Conservation (phyloP, 2,113 vertebrate species). For the Passer domesticus region DNA sequence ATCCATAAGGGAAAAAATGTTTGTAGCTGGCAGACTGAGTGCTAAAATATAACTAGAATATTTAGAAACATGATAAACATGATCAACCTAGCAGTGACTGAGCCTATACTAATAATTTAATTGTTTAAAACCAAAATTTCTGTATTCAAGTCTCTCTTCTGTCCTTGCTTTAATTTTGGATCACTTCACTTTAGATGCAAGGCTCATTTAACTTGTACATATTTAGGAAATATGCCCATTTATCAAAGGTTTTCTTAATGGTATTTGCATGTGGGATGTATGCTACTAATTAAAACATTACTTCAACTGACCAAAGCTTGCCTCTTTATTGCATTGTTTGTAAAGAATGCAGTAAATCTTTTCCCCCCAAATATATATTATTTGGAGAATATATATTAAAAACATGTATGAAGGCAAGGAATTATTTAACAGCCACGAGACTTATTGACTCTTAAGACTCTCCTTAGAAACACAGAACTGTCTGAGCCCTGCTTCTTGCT, state of each 20-base stretch:
- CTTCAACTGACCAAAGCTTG: constrained; percentile 35
- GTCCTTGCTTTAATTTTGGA: constrained; percentile 38
- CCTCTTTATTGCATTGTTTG: not conserved
- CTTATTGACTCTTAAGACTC: not conserved
- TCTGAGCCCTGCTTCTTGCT: not conserved
- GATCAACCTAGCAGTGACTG: not conserved
- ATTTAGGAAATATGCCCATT: constrained; percentile 39
- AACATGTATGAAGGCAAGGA: constrained; percentile 17
- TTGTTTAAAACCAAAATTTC: constrained; percentile 7
- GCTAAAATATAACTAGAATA: constrained; percentile 19
- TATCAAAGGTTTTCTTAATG: constrained; percentile 47
- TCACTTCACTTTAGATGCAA: constrained; percentile 10
- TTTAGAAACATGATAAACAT: constrained; percentile 12
- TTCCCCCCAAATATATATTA: not conserved
- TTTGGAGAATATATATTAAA: not conserved
- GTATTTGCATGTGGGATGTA: constrained; percentile 13
- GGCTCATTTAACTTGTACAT: constrained; percentile 34
- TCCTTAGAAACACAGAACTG: not conserved
- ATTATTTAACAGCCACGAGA: constrained; percentile 16
- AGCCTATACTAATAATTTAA: not conserved
- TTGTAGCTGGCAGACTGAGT: not conserved
- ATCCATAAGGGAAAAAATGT: not conserved
- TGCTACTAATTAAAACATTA: constrained; percentile 56
- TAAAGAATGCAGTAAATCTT: constrained; percentile 38
- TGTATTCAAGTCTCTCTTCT: constrained; percentile 10